Percentiles rank a stretch among this genome's conserved stretches.
Evolutionary conservation across 2,113 vertebrate genomes (phyloP).

Genomic region (Pionites leucogaster): DNA sequence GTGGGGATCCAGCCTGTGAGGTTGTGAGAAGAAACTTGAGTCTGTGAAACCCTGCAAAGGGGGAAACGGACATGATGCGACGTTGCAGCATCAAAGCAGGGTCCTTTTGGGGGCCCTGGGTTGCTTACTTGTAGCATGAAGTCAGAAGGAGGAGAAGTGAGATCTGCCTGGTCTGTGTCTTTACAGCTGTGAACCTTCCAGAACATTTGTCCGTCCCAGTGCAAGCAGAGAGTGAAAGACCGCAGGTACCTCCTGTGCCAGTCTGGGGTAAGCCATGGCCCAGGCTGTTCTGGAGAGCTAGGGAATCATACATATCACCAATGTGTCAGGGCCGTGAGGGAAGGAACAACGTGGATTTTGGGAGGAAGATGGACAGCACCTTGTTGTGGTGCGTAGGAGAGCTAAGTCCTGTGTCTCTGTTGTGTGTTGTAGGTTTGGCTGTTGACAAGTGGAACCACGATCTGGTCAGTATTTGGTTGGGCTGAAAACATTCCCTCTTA

Average conservation of each 20-base stretch:
- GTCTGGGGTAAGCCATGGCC: not conserved
- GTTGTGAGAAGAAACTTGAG: not conserved
- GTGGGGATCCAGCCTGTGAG: fast-evolving
- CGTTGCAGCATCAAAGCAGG: fast-evolving
- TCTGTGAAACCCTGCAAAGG: fast-evolving
- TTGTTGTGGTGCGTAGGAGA: fast-evolving
- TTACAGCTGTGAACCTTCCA: not conserved
- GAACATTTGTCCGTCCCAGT: not conserved
- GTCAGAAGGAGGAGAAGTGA: not conserved
- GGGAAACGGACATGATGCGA: fast-evolving
- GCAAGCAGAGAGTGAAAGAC: not conserved
- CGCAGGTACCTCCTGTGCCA: fast-evolving
- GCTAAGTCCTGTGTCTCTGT: not conserved
- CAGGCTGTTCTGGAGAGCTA: not conserved
- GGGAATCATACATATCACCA: fast-evolving
- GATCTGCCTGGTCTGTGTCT: fast-evolving
- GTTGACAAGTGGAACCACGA: not conserved
- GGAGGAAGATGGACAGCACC: fast-evolving
- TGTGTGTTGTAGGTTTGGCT: not conserved
- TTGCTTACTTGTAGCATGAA: not conserved
- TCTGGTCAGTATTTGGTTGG: conserved; percentile 56
- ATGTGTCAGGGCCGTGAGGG: fast-evolving
- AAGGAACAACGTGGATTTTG: fast-evolving
- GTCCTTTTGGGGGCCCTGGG: too few relatives aligned
- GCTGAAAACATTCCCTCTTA: not conserved